Percentiles rank a stretch among this genome's conserved stretches.
phyloP scores from a whole-genome alignment of 2,797 vertebrate species.

The Pristis pectinata region DNA sequence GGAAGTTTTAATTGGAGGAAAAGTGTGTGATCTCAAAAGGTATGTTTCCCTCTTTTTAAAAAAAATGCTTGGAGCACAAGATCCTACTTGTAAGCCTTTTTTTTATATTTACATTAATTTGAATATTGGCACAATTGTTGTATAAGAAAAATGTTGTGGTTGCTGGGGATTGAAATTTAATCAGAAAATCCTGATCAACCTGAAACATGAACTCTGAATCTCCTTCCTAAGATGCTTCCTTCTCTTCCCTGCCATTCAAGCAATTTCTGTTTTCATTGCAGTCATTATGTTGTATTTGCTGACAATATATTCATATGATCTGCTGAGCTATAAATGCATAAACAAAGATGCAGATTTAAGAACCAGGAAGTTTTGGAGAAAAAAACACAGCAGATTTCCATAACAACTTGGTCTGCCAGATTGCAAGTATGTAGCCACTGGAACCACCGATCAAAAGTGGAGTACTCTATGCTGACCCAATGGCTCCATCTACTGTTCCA shows the following conservation, averaged over 20 bases:
- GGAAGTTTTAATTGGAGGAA: conserved; percentile 70
- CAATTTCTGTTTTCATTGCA: background rate
- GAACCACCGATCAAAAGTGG: too few species aligned
- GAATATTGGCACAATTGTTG: background rate
- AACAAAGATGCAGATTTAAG: background rate
- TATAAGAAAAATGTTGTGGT: background rate
- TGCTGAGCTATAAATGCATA: too few species aligned
- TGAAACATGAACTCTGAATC: background rate
- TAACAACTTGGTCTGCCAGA: background rate
- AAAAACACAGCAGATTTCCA: background rate
- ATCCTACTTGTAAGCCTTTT: background rate
- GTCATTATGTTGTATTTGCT: background rate
- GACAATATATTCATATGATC: too few species aligned
- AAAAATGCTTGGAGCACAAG: background rate
- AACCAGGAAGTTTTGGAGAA: background rate
- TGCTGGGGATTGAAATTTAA: background rate
- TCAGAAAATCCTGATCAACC: too few species aligned
- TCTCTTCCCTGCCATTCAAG: background rate
- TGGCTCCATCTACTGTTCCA: conserved; percentile 25
- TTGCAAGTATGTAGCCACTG: background rate
- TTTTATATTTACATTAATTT: background rate
- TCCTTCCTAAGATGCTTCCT: background rate
- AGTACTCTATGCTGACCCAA: background rate
- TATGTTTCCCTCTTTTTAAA: conserved; percentile 42
- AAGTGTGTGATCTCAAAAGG: conserved; percentile 63